Conservation (phyloP, 2,797 vertebrate genomes). For the Bryconaethiops microstoma region DNA sequence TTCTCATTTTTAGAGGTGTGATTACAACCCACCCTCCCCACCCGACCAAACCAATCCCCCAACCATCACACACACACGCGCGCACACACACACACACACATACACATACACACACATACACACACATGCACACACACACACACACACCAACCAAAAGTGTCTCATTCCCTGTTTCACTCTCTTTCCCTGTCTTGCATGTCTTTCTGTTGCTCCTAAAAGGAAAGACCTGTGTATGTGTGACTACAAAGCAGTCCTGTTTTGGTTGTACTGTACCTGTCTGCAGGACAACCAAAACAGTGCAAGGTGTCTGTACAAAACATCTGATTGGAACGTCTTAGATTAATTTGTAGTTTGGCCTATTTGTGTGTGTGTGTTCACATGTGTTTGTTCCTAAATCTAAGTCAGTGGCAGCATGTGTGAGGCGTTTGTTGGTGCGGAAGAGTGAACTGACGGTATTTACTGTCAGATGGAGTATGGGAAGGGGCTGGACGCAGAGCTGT, state of each 20-base stretch:
- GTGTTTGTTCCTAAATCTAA: constrained; percentile 14
- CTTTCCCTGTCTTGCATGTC: constrained; percentile 6
- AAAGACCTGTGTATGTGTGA: constrained; percentile 75
- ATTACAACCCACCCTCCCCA: constrained; percentile 39
- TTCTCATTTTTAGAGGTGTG: constrained; percentile 83
- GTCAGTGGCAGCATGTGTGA: constrained; percentile 18
- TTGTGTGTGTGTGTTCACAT: constrained; percentile 38
- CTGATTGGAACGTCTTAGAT: background rate
- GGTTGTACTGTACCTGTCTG: background rate
- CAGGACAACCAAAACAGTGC: background rate
- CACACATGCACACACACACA: no score
- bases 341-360: constrained; percentile 31
- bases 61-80: constrained; percentile 50
- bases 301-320: constrained; percentile 7
- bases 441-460: constrained; percentile 54
- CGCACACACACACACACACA: constrained; percentile 53
- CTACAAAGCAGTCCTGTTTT: constrained; percentile 61
- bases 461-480: constrained; percentile 53
- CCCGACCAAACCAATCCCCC: constrained; percentile 79
- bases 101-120: no score
- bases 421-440: constrained; percentile 49
- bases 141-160: constrained; percentile 55
- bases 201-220: constrained; percentile 44
- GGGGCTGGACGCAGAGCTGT: constrained; percentile 52
- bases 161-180: constrained; percentile 75